These are phyloP conservation scores for Cremastinae sp. DNA, from an alignment of 2,888 invertebrate species.

Conservation along the genomic window DNA sequence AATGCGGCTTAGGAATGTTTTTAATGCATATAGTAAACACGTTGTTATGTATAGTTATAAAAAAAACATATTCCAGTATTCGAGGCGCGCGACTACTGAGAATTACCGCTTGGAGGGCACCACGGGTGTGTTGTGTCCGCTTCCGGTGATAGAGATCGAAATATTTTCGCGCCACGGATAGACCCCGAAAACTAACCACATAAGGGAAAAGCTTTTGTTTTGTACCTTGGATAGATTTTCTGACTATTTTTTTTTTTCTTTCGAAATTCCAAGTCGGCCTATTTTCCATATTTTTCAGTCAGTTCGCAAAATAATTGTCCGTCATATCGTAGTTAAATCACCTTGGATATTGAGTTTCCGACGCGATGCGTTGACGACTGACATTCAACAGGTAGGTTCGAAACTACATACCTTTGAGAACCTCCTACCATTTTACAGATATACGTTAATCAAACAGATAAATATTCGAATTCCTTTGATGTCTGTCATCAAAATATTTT, in stretches of 20 bases:
- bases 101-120: conserved; percentile 36
- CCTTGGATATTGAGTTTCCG: background rate
- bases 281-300: background rate
- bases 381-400: conserved; percentile 51
- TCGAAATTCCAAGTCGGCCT: too few relatives aligned
- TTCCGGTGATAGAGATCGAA: conserved; percentile 31
- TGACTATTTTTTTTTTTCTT: background rate
- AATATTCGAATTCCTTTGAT: conserved; percentile 15
- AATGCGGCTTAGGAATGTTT: conserved; percentile 48
- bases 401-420: background rate
- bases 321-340: background rate
- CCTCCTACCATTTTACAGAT: background rate
- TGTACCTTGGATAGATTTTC: background rate
- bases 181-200: conserved; percentile 37
- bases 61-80: background rate
- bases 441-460: background rate
- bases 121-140: background rate
- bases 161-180: conserved; percentile 37
- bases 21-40: conserved; percentile 41
- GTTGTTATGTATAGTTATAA: conserved; percentile 4
- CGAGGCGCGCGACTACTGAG: background rate
- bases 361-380: conserved; percentile 33
- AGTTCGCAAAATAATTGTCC: background rate
- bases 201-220: background rate
- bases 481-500: background rate